These are phyloP conservation scores for Hyaena hyaena DNA, from an alignment of 2,113 vertebrate species.

Conservation along the genomic window DNA sequence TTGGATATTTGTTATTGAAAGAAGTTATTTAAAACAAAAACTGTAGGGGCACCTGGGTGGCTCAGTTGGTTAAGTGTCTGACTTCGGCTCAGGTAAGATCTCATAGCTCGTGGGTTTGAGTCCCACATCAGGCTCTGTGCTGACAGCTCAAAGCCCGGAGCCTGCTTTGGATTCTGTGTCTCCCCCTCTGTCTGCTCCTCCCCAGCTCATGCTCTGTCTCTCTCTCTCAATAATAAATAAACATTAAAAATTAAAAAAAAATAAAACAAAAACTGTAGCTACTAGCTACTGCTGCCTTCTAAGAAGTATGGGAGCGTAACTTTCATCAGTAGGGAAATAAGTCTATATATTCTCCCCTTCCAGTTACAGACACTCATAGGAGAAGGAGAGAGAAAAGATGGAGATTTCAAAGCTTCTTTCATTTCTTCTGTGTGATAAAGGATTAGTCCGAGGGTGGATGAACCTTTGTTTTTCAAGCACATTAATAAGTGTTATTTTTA, in stretches of 20 bases:
- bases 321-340: not conserved
- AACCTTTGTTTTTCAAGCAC: slow-evolving; percentile 26
- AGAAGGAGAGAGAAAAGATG: not conserved
- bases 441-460: not conserved
- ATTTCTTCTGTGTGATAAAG: not conserved
- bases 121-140: no score
- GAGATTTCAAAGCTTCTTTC: not conserved
- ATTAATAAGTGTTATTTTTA: slow-evolving; percentile 33
- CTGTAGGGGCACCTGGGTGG: not conserved
- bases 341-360: not conserved
- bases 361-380: not conserved
- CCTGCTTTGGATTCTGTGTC: no score
- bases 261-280: not conserved
- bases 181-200: no score
- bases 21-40: not conserved
- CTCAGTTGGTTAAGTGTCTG: no score
- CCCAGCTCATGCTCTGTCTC: no score
- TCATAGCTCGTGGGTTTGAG: no score
- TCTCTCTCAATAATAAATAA: no score
- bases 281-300: not conserved
- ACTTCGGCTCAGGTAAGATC: no score
- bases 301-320: not conserved
- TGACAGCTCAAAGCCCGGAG: no score
- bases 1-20: not conserved
- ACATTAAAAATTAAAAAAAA: not conserved